These are phyloP conservation scores for Poeciliopsis retropinna DNA, from an alignment of 2,113 vertebrate species.

Conservation along the genomic window DNA sequence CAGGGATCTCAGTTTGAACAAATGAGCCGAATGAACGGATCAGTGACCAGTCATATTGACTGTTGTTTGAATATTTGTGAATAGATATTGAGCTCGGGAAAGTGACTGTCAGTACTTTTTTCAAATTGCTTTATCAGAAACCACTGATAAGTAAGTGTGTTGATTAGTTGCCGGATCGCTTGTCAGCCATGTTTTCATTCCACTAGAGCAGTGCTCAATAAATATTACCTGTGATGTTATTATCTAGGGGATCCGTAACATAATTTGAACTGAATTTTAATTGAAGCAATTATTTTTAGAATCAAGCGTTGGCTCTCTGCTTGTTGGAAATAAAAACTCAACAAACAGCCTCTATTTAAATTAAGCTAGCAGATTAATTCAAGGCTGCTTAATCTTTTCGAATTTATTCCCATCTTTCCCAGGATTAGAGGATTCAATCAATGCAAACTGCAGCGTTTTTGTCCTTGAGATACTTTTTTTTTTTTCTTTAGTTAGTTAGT, in stretches of 20 bases:
- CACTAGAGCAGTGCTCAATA: too few relatives aligned
- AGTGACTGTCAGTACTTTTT: too few relatives aligned
- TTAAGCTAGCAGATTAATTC: slow-evolving; percentile 3
- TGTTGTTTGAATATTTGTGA: not conserved
- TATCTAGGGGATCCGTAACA: too few relatives aligned
- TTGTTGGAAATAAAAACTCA: not conserved
- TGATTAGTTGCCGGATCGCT: not conserved
- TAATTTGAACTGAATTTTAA: too few relatives aligned
- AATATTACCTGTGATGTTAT: too few relatives aligned
- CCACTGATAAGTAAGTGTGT: too few relatives aligned
- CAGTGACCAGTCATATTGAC: not conserved
- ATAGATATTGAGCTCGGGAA: too few relatives aligned
- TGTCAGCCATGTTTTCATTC: not conserved
- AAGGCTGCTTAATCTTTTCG: too few relatives aligned
- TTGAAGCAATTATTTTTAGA: too few relatives aligned
- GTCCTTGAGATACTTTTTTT: slow-evolving; percentile 2
- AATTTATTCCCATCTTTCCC: too few relatives aligned
- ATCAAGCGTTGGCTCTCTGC: too few relatives aligned
- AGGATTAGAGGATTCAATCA: slow-evolving; percentile 7
- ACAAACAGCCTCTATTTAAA: not conserved
- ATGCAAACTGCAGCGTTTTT: not conserved
- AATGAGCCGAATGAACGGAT: not conserved
- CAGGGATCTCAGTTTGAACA: slow-evolving; percentile 28
- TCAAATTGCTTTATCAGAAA: too few relatives aligned
- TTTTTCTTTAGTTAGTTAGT: not conserved